Conservation (phyloP, 2,888 invertebrate species). For the Sphecodes monilicornis region DNA sequence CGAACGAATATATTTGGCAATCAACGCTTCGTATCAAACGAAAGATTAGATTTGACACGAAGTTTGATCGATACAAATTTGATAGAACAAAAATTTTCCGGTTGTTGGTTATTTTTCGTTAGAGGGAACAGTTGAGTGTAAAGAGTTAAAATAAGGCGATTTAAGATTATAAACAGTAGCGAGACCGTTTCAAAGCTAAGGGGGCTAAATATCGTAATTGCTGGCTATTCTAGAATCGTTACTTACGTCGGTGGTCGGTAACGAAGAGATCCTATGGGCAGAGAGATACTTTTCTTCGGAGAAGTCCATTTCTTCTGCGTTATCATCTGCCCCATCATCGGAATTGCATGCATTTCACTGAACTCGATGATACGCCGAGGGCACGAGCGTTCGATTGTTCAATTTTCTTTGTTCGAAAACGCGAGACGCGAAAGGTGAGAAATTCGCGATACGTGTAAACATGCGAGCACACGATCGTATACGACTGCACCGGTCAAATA, state of each 20-base stretch:
- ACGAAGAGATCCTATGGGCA: background rate
- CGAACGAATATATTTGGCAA: no score
- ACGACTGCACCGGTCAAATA: background rate
- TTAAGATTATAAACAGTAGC: no score
- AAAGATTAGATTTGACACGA: no score
- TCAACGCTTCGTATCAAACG: no score
- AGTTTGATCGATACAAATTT: no score
- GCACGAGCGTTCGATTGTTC: constrained; percentile 83
- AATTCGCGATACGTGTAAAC: background rate
- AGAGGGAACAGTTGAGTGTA: no score
- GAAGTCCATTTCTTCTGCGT: background rate
- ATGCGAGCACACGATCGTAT: background rate
- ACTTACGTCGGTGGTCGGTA: background rate
- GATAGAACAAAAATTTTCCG: no score
- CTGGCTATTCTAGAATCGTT: background rate
- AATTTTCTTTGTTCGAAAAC: background rate
- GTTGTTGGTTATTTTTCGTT: no score
- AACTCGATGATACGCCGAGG: background rate
- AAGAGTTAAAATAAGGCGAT: no score
- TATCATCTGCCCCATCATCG: background rate
- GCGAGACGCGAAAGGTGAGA: background rate
- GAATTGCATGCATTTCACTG: background rate
- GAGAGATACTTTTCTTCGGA: background rate
- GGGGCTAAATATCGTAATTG: background rate
- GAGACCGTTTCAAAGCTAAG: no score